A percentile compares a stretch with the other conserved stretches of the same genome.
phyloP scores from a whole-genome alignment of 2,113 vertebrate genomes.

The Spea multiplicata region DNA sequence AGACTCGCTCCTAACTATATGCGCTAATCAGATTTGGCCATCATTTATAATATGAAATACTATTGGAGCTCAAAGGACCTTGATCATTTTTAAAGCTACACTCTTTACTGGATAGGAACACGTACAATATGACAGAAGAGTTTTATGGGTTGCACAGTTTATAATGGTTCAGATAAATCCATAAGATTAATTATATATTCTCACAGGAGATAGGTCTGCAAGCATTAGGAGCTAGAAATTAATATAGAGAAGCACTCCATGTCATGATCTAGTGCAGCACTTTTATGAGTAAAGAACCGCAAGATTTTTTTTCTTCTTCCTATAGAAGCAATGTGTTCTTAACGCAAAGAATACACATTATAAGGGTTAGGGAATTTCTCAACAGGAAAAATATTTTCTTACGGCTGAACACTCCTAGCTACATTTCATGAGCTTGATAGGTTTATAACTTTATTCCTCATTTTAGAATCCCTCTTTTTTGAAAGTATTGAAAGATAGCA shows the following conservation, averaged over 20 bases:
- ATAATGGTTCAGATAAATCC: no score
- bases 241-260: not conserved
- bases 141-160: no score
- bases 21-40: no score
- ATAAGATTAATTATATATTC: no score
- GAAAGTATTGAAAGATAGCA: slow-evolving; percentile 22
- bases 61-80: no score
- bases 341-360: slow-evolving; percentile 40
- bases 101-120: no score
- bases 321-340: slow-evolving; percentile 23
- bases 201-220: not conserved
- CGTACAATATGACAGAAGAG: no score
- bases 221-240: not conserved
- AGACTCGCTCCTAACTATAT: no score
- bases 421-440: slow-evolving; percentile 33
- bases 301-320: not conserved
- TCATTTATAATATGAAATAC: no score
- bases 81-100: no score
- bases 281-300: not conserved
- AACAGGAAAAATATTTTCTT: slow-evolving; percentile 30
- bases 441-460: slow-evolving; percentile 32
- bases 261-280: no score
- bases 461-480: slow-evolving; percentile 9
- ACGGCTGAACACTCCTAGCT: not conserved
- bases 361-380: slow-evolving; percentile 41